Conservation (phyloP, 2,888 invertebrate species). For the Apocheima hispidaria region DNA sequence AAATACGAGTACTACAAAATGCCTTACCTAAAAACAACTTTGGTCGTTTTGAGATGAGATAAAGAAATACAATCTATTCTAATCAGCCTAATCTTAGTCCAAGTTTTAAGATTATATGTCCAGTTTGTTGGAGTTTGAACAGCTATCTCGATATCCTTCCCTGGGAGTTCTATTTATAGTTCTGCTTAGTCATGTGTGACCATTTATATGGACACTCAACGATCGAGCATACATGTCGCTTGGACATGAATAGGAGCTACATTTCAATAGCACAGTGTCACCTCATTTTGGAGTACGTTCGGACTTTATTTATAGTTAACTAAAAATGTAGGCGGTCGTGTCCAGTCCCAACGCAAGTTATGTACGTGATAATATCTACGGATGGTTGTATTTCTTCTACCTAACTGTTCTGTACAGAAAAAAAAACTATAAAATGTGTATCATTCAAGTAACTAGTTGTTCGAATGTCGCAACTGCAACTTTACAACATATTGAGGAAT, state of each 20-base stretch:
- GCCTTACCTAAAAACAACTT: not conserved
- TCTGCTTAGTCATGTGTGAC: slow-evolving; percentile 67
- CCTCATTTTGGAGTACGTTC: slow-evolving; percentile 23
- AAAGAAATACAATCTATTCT: slow-evolving; percentile 1
- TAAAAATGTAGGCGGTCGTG: slow-evolving; percentile 25
- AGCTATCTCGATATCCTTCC: slow-evolving; percentile 72
- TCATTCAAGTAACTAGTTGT: no score
- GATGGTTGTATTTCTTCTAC: not conserved
- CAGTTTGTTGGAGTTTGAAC: slow-evolving; percentile 68
- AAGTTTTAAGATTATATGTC: slow-evolving; percentile 61
- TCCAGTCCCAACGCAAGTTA: slow-evolving; percentile 13
- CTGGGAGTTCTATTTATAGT: slow-evolving; percentile 72
- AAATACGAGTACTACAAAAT: not conserved
- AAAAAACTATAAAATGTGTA: no score
- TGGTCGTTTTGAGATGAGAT: not conserved
- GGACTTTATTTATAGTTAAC: slow-evolving; percentile 31
- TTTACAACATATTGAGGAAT: no score
- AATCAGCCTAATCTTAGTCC: slow-evolving; percentile 66
- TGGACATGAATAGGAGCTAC: slow-evolving; percentile 25
- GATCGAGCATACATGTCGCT: slow-evolving; percentile 22
- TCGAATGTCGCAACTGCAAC: no score
- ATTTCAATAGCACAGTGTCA: slow-evolving; percentile 33
- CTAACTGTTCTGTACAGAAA: not conserved
- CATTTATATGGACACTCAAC: slow-evolving; percentile 56
- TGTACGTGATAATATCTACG: not conserved